A percentile compares a stretch with the other conserved stretches of the same genome.
Evolutionary conservation across 2,113 vertebrate species (phyloP).

Genomic region (Hemichromis elongatus): DNA sequence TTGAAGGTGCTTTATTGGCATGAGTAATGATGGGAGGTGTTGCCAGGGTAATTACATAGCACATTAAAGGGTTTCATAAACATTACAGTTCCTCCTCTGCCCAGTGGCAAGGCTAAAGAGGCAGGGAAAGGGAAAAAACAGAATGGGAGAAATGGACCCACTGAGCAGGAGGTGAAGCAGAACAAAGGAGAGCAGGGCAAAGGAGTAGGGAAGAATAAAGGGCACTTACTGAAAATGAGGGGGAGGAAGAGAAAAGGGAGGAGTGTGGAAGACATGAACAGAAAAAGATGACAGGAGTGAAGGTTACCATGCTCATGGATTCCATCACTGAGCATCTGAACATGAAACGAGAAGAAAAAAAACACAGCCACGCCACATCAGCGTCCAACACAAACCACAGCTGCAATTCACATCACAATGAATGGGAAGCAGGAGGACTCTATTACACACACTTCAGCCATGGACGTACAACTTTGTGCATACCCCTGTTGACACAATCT

Average conservation of each 20-base stretch:
- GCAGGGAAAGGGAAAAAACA: slow-evolving; percentile 41
- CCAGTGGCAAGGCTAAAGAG: slow-evolving; percentile 65
- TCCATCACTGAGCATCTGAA: slow-evolving; percentile 57
- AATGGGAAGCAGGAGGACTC: slow-evolving; percentile 31
- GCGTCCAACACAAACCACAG: slow-evolving; percentile 73
- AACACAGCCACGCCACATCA: slow-evolving; percentile 42
- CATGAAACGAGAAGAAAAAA: slow-evolving; percentile 57
- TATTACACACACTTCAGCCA: neutral
- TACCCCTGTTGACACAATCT: slow-evolving; percentile 23
- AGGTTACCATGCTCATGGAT: slow-evolving; percentile 61
- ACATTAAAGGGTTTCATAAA: slow-evolving; percentile 78
- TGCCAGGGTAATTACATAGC: slow-evolving; percentile 78
- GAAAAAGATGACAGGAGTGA: slow-evolving; percentile 54
- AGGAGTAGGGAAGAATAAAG: slow-evolving; percentile 27
- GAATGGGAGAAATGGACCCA: slow-evolving; percentile 42
- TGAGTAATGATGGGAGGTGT: slow-evolving; percentile 74
- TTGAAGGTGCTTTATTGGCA: slow-evolving; percentile 68
- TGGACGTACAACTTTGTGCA: slow-evolving; percentile 2
- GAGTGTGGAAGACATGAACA: slow-evolving; percentile 36
- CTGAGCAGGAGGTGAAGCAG: slow-evolving; percentile 21
- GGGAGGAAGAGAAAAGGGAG: slow-evolving; percentile 6
- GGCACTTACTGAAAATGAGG: slow-evolving; percentile 5
- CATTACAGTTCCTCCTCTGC: slow-evolving; percentile 73
- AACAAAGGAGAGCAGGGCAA: slow-evolving; percentile 12
- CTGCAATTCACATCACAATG: slow-evolving; percentile 70